A percentile compares a stretch with the other conserved stretches of the same genome.
Conservation (phyloP, 2,888 invertebrate genomes). For the Campaea margaritaria region DNA sequence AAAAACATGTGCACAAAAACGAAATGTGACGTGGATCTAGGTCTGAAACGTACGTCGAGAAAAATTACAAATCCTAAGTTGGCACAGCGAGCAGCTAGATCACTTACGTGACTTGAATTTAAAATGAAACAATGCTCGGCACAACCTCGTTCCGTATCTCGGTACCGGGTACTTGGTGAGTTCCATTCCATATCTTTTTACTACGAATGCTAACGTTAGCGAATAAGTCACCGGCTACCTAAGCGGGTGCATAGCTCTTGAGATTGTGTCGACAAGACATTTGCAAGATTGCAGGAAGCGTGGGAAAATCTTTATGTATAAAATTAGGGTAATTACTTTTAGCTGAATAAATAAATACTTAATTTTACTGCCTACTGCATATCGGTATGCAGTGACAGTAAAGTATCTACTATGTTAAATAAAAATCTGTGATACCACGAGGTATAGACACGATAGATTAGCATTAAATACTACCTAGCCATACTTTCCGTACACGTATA, state of each 20-base stretch:
- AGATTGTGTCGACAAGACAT: conserved; percentile 7
- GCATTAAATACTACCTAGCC: conserved; percentile 13
- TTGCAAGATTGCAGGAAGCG: conserved; percentile 2
- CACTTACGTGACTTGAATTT: conserved; percentile 32
- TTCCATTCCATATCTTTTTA: conserved; percentile 26
- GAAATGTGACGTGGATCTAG: conserved; percentile 8
- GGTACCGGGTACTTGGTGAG: conserved; percentile 5
- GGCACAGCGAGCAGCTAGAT: conserved; percentile 28
- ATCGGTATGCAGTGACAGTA: no score
- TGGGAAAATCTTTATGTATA: conserved; percentile 5
- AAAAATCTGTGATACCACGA: no score
- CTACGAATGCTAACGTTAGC: conserved; percentile 24
- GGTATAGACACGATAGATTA: not conserved
- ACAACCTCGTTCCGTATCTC: conserved; percentile 15
- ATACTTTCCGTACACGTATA: conserved; percentile 27
- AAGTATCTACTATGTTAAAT: no score
- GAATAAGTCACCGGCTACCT: conserved; percentile 8
- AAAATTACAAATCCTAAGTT: conserved; percentile 31
- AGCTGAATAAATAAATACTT: not conserved
- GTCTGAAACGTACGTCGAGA: conserved; percentile 19
- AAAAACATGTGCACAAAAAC: not conserved
- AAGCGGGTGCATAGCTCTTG: conserved; percentile 2
- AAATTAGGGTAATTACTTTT: not conserved
- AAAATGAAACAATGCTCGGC: conserved; percentile 26
- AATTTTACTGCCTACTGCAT: no score